Conservation (phyloP, 1,140 invertebrate genomes). For the Trichoplusia ni region DNA sequence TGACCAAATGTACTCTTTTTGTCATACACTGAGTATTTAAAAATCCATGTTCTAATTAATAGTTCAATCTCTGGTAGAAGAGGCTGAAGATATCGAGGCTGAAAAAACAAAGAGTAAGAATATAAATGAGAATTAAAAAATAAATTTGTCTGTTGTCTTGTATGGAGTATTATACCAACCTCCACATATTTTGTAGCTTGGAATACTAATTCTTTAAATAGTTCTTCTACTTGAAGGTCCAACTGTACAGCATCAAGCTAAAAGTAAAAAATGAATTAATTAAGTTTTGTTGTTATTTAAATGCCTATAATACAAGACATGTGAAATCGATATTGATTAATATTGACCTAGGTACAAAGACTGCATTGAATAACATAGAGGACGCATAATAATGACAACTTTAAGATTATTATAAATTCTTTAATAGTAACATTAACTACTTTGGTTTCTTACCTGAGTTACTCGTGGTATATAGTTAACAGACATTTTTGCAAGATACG, state of each 20-base stretch:
- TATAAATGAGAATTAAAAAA: background rate
- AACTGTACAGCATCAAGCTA: slow-evolving; percentile 83
- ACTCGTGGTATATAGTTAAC: slow-evolving; percentile 70
- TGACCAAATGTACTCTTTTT: slow-evolving; percentile 84
- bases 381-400: too few relatives aligned
- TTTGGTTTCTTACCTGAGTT: slow-evolving; percentile 58
- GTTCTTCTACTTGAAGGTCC: slow-evolving; percentile 81
- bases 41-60: slow-evolving; percentile 82
- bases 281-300: background rate
- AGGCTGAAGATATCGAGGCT: slow-evolving; percentile 81
- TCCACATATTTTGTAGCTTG: slow-evolving; percentile 81
- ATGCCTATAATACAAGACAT: background rate
- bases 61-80: slow-evolving; percentile 83
- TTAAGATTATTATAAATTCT: too few relatives aligned
- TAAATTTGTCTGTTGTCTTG: slow-evolving; percentile 15
- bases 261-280: slow-evolving; percentile 21
- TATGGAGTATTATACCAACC: too few relatives aligned
- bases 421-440: background rate
- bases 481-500: slow-evolving; percentile 64
- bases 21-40: slow-evolving; percentile 82
- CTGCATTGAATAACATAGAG: too few relatives aligned
- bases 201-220: slow-evolving; percentile 81
- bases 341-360: too few relatives aligned
- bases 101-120: slow-evolving; percentile 45
- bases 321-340: background rate